Evolutionary conservation across 2,888 invertebrate genomes (phyloP).

Genomic region (Sthenelais limicola): DNA sequence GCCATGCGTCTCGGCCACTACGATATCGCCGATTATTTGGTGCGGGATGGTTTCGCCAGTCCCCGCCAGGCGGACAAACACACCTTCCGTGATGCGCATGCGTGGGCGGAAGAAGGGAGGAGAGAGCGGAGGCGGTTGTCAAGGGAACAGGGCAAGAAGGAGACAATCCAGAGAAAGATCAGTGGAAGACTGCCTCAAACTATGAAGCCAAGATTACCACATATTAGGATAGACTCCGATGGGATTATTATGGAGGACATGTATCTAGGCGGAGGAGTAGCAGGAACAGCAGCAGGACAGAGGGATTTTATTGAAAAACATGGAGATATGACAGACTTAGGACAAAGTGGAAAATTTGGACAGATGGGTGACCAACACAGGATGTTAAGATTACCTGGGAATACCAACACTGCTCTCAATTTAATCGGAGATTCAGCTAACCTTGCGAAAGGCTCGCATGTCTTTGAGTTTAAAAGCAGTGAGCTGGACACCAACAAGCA

Average conservation of each 20-base stretch:
- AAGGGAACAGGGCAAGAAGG: background rate
- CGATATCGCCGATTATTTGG: constrained; percentile 55
- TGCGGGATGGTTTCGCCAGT: constrained; percentile 56
- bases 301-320: background rate
- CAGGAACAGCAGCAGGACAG: background rate
- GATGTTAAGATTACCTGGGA: background rate
- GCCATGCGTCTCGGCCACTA: constrained; percentile 61
- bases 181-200: constrained; percentile 8
- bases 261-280: background rate
- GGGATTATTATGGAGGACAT: background rate
- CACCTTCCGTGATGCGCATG: constrained; percentile 24
- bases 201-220: background rate
- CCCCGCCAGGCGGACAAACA: constrained; percentile 56
- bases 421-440: background rate
- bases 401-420: background rate
- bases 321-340: background rate
- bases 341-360: background rate
- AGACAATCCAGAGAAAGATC: constrained; percentile 19
- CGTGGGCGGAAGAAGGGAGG: constrained; percentile 37
- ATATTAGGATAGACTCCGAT: background rate
- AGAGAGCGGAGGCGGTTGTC: constrained; percentile 14
- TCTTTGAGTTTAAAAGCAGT: constrained; percentile 35
- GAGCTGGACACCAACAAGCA: constrained; percentile 39
- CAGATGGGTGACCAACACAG: background rate
- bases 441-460: background rate